Conservation (phyloP, 2,797 vertebrate species). For the Falco concolor region DNA sequence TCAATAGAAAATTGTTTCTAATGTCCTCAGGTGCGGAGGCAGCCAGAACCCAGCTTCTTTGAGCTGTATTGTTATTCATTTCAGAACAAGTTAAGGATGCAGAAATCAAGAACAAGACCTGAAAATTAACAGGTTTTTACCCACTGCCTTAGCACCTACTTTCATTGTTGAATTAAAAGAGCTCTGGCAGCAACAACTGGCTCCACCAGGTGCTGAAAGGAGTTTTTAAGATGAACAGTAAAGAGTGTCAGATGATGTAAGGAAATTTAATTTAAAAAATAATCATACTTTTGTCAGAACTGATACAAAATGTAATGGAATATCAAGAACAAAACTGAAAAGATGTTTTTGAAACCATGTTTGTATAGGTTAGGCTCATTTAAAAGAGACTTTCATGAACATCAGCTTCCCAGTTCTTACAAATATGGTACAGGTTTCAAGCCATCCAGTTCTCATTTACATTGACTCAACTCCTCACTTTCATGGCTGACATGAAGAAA, state of each 20-base stretch:
- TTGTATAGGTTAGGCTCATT: background rate
- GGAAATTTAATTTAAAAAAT: slow-evolving; percentile 61
- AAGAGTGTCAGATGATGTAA: slow-evolving; percentile 28
- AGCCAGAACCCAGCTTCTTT: background rate
- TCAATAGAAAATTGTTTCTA: background rate
- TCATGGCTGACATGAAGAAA: background rate
- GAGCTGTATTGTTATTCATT: background rate
- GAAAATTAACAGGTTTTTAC: slow-evolving; percentile 47
- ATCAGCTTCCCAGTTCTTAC: background rate
- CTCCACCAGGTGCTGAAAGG: slow-evolving; percentile 55
- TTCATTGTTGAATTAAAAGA: slow-evolving; percentile 68
- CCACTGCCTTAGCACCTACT: slow-evolving; percentile 41
- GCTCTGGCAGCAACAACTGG: slow-evolving; percentile 56
- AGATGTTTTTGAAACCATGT: slow-evolving; percentile 6
- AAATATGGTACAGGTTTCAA: background rate
- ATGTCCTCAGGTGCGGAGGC: background rate
- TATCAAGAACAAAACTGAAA: slow-evolving; percentile 29
- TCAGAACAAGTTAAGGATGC: background rate
- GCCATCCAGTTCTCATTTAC: background rate
- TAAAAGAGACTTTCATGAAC: background rate
- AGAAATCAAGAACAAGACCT: slow-evolving; percentile 9
- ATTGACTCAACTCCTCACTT: background rate
- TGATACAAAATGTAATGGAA: slow-evolving; percentile 23
- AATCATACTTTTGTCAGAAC: slow-evolving; percentile 43
- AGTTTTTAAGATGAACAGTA: slow-evolving; percentile 15